Conservation (phyloP, 2,113 vertebrate species). For the Orientallactaga bullata region DNA sequence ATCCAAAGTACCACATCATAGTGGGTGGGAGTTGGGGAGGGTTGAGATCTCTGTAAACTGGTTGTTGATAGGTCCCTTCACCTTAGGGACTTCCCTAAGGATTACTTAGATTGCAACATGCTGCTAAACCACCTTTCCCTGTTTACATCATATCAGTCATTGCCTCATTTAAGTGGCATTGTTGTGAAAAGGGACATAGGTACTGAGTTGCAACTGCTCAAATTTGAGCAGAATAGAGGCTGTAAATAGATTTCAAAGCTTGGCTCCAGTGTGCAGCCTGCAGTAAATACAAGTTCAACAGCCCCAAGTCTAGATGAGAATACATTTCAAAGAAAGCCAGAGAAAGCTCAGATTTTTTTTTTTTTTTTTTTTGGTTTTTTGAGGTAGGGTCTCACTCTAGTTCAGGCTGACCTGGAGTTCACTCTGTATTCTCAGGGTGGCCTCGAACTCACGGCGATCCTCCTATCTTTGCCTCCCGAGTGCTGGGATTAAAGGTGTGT, state of each 20-base stretch:
- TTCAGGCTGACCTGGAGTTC: too few relatives aligned
- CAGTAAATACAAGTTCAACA: neutral
- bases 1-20: neutral
- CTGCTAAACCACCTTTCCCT: neutral
- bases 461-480: too few relatives aligned
- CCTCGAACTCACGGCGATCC: too few relatives aligned
- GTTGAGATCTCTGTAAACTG: neutral
- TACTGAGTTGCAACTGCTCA: neutral
- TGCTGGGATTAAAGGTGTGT: too few relatives aligned
- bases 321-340: slow-evolving; percentile 47
- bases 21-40: too few relatives aligned
- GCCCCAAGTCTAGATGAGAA: slow-evolving; percentile 27
- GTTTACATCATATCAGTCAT: neutral
- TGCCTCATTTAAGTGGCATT: slow-evolving; percentile 17
- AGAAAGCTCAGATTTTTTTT: slow-evolving; percentile 49
- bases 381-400: too few relatives aligned
- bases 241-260: neutral
- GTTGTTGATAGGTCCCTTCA: neutral
- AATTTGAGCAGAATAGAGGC: neutral
- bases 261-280: neutral
- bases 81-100: neutral
- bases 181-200: neutral
- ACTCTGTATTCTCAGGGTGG: too few relatives aligned
- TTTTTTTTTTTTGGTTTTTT: too few relatives aligned
- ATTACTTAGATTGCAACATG: neutral